Base-by-base conservation (phyloP, 2,888 invertebrate genomes). In the Cephus spinipes region DNA sequence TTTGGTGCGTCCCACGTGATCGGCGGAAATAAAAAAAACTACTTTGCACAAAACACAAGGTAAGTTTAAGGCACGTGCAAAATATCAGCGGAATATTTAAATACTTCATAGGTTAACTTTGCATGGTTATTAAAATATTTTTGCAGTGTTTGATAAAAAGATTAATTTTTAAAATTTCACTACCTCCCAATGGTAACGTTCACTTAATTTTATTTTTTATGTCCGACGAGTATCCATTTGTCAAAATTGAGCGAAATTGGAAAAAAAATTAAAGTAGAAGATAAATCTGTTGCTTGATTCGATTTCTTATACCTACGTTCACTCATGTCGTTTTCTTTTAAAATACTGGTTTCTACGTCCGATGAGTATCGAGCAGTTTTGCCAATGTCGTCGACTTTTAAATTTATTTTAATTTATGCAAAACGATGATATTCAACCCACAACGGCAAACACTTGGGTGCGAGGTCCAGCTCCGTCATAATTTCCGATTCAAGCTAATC, bases 391-490 rank as follows among this genome's bases (percentile, higher is more conserved):
- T 79, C 74, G 76, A 77, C 71, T 75, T 33, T 68, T 68, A 79
- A 79, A 79, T 79, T 77, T 74, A 79, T 77, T 75, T 71, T 77
- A 79, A 79, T 79, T 79, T 77, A 79, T 79, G 69, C 75, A 30
- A 68, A 35, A 30, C 55, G 40, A 32, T 32, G 68, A 74, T 40
- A 77, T 74, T 77, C 69, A 35, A 31, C n/a, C 68, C 77, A 55
- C 32, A 55, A 55, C 55, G 55, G 55, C 55, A 23, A 55, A 55
- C 55, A 55, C 23, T 55, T 23, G 23, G 55, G 23, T 23, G 55
- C 55, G 55, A 55, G 55, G 23, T 55, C 23, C 55, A 55, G 55
- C 55, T 55, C 23, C 55, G 23, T 55, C 55, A 55, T 55, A 55
- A 55, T 55, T 55, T 55, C 55, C 55, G 23, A 55, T 55, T 55